A percentile compares a stretch with the other conserved stretches of the same genome.
These are phyloP conservation scores for Scaptodrosophila lebanonensis DNA, from an alignment of 1,140 invertebrate genomes.

Conservation along the genomic window DNA sequence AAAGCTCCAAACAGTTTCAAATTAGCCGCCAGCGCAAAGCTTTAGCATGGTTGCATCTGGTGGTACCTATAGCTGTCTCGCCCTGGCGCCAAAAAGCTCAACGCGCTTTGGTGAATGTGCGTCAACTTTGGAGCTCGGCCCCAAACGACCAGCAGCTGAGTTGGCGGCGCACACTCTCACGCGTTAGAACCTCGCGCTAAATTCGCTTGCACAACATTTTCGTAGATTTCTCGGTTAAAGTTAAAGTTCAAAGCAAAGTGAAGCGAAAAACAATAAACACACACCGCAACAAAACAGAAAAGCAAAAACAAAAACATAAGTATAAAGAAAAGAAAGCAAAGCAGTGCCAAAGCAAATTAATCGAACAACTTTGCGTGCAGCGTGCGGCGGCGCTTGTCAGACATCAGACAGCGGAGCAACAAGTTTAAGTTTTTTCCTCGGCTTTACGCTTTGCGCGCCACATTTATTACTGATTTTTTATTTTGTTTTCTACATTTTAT, in stretches of 20 bases:
- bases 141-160: slow-evolving; percentile 33
- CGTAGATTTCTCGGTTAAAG: slow-evolving; percentile 54
- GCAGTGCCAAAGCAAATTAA: slow-evolving; percentile 26
- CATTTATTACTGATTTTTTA: slow-evolving; percentile 51
- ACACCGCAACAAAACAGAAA: slow-evolving; percentile 21
- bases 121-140: too few relatives aligned
- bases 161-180: slow-evolving; percentile 43
- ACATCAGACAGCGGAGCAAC: slow-evolving; percentile 35
- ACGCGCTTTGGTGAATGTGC: too few relatives aligned
- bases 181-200: slow-evolving; percentile 43
- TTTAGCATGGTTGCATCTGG: too few relatives aligned
- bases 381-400: slow-evolving; percentile 8
- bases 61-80: too few relatives aligned
- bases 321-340: slow-evolving; percentile 37
- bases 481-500: slow-evolving; percentile 66
- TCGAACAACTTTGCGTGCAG: slow-evolving; percentile 19
- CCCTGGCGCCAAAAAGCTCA: too few relatives aligned
- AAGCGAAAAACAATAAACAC: slow-evolving; percentile 31
- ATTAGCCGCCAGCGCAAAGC: too few relatives aligned
- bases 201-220: slow-evolving; percentile 37
- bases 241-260: slow-evolving; percentile 58
- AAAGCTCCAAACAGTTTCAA: too few relatives aligned
- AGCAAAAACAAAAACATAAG: slow-evolving; percentile 23
- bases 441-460: slow-evolving; percentile 48
- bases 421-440: slow-evolving; percentile 57